Base-by-base conservation (phyloP, 2,888 invertebrate genomes). In the Luffia ferchaultella region DNA sequence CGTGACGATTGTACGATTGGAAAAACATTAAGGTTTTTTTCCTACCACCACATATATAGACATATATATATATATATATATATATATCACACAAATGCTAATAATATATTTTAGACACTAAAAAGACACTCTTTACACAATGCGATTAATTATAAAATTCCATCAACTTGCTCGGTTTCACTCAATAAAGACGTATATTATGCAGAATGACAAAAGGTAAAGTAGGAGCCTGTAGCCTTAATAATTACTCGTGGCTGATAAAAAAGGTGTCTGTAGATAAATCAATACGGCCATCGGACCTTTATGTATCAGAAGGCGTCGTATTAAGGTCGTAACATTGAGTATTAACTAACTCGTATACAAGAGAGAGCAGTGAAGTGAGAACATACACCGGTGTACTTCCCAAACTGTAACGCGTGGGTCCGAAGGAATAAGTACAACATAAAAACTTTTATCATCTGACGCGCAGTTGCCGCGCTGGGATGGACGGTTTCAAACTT, bases 381-480 rank as follows among this genome's bases (percentile, higher is more conserved):
- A 30, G 30, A 30, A 30, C 30, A 30, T 30, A 30, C 30, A 30
- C 5, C 30, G 5, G 30, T 12, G 30, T 12, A 30, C 30, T 30
- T 30, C 12, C 30, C 30, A 12, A 30, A 30, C 30, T 30, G 30
- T 30, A 30, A 16, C 48, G 41, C 46, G 17, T 43, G 53, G 48
- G 48, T 45, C 48, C 44, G 40, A 60, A 68, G 64, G 65, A 67
- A 72, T 76, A 73, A 76, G 68, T 68, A 71, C 70, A 67, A 70
- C 73, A 76, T 79, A 77, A 76, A 79, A 82, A 80, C 68, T 80
- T 80, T 76, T 76, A 76, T 79, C 75, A 73, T 69, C 63, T 62
- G 64, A 65, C 65, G 55, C 61, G 63, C 68, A 69, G 74, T 68
- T 63, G 61, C 62, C 54, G 19, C 12, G n/a, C 20, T 20, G 44